Percentiles rank a stretch among this genome's conserved stretches.
Evolutionary conservation across 2,888 invertebrate species (phyloP).

Genomic region (Thumatha senex): DNA sequence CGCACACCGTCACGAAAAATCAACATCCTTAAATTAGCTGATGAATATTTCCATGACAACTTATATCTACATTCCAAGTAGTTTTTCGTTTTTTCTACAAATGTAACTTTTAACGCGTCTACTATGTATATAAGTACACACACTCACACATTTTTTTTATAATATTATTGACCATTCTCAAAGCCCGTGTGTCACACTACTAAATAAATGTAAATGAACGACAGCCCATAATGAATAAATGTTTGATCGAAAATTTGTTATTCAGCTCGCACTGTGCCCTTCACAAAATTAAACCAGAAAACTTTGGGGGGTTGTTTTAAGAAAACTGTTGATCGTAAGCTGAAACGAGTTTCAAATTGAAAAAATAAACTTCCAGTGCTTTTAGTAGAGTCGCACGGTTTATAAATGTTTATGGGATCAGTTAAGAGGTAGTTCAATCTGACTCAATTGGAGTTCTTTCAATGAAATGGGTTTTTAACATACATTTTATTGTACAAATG

Average conservation of each 20-base stretch:
- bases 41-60: no score
- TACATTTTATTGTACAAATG: neutral
- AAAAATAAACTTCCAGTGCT: slow-evolving; percentile 29
- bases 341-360: slow-evolving; percentile 34
- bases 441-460: slow-evolving; percentile 12
- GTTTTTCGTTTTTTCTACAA: no score
- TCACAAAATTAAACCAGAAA: slow-evolving; percentile 46
- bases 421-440: slow-evolving; percentile 5
- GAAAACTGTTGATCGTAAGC: slow-evolving; percentile 36
- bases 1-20: no score
- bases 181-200: slow-evolving; percentile 35
- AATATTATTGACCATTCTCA: slow-evolving; percentile 5
- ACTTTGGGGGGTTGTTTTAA: slow-evolving; percentile 33
- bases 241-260: slow-evolving; percentile 52
- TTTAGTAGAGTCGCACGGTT: slow-evolving; percentile 10
- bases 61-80: no score
- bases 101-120: no score
- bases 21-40: no score
- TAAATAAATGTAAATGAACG: slow-evolving; percentile 54
- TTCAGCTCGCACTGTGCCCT: slow-evolving; percentile 43
- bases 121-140: no score
- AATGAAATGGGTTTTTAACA: neutral
- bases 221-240: slow-evolving; percentile 48
- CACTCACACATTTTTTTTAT: no score
- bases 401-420: slow-evolving; percentile 6